These are phyloP conservation scores for Danaus melanippus DNA, from an alignment of 1,140 invertebrate species.

Conservation along the genomic window DNA sequence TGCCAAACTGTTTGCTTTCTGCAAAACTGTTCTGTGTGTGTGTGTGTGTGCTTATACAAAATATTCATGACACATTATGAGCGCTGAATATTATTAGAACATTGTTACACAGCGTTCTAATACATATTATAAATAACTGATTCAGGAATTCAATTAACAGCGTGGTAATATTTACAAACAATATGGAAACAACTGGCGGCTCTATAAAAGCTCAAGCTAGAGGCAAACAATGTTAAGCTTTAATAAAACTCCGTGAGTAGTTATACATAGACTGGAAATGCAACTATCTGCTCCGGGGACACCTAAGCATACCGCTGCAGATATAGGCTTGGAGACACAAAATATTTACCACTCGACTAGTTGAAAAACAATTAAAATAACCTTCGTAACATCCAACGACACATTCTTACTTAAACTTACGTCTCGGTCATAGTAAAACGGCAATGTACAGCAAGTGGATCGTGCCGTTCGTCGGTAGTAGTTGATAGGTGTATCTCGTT, in stretches of 20 bases:
- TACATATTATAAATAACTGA: slow-evolving; percentile 26
- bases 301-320: slow-evolving; percentile 60
- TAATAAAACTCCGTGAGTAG: slow-evolving; percentile 62
- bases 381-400: slow-evolving; percentile 28
- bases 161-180: slow-evolving; percentile 36
- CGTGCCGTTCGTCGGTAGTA: slow-evolving; percentile 22
- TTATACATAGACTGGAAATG: slow-evolving; percentile 64
- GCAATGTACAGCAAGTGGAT: slow-evolving; percentile 28
- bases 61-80: slow-evolving; percentile 23
- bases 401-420: neutral
- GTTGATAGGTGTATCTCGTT: slow-evolving; percentile 40
- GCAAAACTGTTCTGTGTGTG: slow-evolving; percentile 14
- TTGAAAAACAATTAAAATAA: slow-evolving; percentile 37
- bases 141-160: slow-evolving; percentile 31
- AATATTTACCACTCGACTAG: slow-evolving; percentile 49
- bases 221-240: slow-evolving; percentile 58
- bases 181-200: slow-evolving; percentile 39
- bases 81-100: slow-evolving; percentile 23
- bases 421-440: neutral
- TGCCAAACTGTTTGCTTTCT: slow-evolving; percentile 8
- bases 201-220: slow-evolving; percentile 41
- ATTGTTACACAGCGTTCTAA: slow-evolving; percentile 21
- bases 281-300: slow-evolving; percentile 64
- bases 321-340: slow-evolving; percentile 65
- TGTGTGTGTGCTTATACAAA: slow-evolving; percentile 18